Base-by-base conservation (phyloP, 2,888 invertebrate genomes). In the Germaria angustata region DNA sequence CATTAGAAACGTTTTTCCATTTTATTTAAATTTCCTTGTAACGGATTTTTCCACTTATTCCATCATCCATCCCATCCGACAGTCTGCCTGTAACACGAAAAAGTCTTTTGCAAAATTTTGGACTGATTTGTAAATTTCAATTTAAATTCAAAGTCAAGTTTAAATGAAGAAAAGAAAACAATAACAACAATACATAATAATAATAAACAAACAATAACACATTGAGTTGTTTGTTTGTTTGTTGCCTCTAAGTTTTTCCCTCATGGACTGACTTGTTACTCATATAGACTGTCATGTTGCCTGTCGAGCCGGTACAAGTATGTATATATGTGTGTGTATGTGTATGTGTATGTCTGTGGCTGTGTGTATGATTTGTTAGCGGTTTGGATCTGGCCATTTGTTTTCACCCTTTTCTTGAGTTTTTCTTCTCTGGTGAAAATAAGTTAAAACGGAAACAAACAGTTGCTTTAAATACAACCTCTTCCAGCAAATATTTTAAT, bases 141-240 rank as follows among this genome's bases (percentile, higher is more conserved):
- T 79, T 79, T 79, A 82, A 82, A 82, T 82, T 79, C 79, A 76
- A 82, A 82, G 79, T 79, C 82, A 82, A 79, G 66, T 72, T 79
- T 46, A 76, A 68, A 59, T 36, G 49, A 71, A 17, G 20, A 44
- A 57, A 39, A 53, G 46, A 34, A 51, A 17, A 63, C n/a, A 34
- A 63, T 4, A 68, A 77, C 34, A 57, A 24, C n/a, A n/a, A n/a
- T n/a, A n/a, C n/a, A n/a, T n/a, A n/a, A n/a, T n/a, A n/a, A n/a
- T n/a, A n/a, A n/a, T 17, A 49, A 6, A 9, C 32, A 39, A 11
- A 66, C 34, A 65, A 36, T 11, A 20, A 32, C 36, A 55, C 63
- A 55, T 57, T 72, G 65, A n/a, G n/a, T n/a, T n/a, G n/a, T n/a
- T n/a, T n/a, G n/a, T n/a, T n/a, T n/a, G 9, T 1, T 53, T 63